A percentile compares a stretch with the other conserved stretches of the same genome.
phyloP scores from a whole-genome alignment of 2,888 invertebrate genomes.

The Eustalomyia histrio region DNA sequence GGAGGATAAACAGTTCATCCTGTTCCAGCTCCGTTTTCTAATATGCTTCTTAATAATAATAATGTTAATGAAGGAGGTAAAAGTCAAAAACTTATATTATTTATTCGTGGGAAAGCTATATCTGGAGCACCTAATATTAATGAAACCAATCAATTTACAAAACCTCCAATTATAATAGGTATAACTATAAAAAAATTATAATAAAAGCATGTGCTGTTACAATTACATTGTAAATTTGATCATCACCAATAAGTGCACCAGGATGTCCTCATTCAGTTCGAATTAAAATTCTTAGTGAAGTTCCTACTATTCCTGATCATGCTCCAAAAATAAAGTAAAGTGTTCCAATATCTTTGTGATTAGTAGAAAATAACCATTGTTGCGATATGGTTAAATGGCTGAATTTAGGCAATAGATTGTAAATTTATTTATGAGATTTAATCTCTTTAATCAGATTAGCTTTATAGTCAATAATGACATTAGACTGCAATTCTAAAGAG shows the following conservation, averaged over 20 bases:
- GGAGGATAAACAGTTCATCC: slow-evolving; percentile 90
- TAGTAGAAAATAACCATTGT: slow-evolving; percentile 86
- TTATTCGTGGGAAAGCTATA: slow-evolving; percentile 91
- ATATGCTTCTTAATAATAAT: slow-evolving; percentile 83
- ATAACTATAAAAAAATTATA: slow-evolving; percentile 90
- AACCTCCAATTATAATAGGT: slow-evolving; percentile 89
- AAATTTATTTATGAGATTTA: slow-evolving; percentile 83
- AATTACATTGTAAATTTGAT: slow-evolving; percentile 89
- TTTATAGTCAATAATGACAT: slow-evolving; percentile 80
- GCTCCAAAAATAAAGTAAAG: slow-evolving; percentile 85
- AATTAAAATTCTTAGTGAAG: slow-evolving; percentile 86
- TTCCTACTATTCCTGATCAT: slow-evolving; percentile 86
- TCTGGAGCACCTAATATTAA: slow-evolving; percentile 88
- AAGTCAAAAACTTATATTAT: slow-evolving; percentile 91
- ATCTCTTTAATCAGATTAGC: slow-evolving; percentile 80
- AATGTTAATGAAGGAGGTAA: slow-evolving; percentile 86
- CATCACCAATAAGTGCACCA: slow-evolving; percentile 85
- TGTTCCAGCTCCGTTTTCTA: slow-evolving; percentile 86
- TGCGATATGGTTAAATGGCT: slow-evolving; percentile 84
- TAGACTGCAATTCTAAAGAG: slow-evolving; percentile 84
- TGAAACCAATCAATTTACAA: slow-evolving; percentile 90
- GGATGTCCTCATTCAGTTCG: slow-evolving; percentile 86
- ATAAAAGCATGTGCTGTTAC: slow-evolving; percentile 90
- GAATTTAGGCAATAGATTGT: slow-evolving; percentile 84
- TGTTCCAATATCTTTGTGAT: slow-evolving; percentile 89